Percentiles rank a stretch among this genome's conserved stretches.
Conservation (phyloP, 2,888 invertebrate species). For the Dromius quadrimaculatus region DNA sequence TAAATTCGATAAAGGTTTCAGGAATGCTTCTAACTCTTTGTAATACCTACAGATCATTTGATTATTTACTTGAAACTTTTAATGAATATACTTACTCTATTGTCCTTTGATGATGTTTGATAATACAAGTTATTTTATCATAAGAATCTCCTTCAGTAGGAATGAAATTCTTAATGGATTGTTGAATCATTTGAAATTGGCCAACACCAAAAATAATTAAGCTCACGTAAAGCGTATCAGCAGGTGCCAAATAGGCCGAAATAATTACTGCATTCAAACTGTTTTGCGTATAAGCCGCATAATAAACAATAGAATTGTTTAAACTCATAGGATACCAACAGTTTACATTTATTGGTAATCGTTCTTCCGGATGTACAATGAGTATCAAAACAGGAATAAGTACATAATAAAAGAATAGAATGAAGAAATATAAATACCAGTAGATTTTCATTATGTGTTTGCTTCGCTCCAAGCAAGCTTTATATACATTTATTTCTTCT, state of each 20-base stretch:
- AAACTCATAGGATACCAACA: background rate
- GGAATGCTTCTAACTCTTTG: background rate
- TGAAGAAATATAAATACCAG: background rate
- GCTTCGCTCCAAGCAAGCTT: background rate
- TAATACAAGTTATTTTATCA: background rate
- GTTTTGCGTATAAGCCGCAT: too few relatives aligned
- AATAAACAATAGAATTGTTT: too few relatives aligned
- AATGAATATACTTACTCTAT: background rate
- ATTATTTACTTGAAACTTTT: background rate
- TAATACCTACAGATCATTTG: background rate
- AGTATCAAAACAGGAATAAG: background rate
- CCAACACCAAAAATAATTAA: background rate
- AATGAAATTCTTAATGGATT: background rate
- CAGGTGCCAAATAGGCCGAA: too few relatives aligned
- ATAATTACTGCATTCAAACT: too few relatives aligned
- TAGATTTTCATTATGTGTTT: background rate
- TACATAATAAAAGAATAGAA: background rate
- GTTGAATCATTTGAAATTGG: slow-evolving; percentile 7
- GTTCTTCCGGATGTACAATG: background rate
- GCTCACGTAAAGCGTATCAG: background rate
- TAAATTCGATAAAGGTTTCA: background rate
- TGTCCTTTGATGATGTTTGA: background rate
- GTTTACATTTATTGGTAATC: background rate
- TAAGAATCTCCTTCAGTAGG: background rate
- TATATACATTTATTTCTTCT: background rate